phyloP scores from a whole-genome alignment of 2,888 invertebrate species.

The Vesta saturnalis region DNA sequence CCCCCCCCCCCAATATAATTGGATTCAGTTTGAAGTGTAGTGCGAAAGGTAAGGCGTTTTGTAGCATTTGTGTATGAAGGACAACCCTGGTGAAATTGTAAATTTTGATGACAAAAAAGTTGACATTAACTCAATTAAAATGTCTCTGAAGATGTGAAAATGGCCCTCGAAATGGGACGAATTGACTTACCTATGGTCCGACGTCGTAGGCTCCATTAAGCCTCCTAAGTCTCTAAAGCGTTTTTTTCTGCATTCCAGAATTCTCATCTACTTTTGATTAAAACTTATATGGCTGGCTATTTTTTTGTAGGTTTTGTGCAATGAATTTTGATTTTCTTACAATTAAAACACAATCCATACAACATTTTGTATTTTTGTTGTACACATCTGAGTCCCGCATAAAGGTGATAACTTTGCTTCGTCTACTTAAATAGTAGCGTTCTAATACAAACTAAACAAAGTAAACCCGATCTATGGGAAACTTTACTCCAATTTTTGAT shows the following conservation, averaged over 20 bases:
- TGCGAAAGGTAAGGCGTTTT: neutral
- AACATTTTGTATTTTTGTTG: no score
- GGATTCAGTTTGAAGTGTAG: neutral
- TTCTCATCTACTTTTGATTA: neutral
- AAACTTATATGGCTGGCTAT: no score
- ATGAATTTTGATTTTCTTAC: neutral
- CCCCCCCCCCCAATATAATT: neutral
- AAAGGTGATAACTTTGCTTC: neutral
- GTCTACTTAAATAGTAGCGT: no score
- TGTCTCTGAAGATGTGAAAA: neutral
- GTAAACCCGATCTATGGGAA: neutral
- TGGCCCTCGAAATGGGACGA: neutral
- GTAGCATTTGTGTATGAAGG: neutral
- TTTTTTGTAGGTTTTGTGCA: neutral
- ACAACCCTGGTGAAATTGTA: neutral
- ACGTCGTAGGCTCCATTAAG: no score
- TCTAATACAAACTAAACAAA: neutral
- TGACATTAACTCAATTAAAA: neutral
- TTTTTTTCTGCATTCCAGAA: neutral
- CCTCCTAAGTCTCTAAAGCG: neutral
- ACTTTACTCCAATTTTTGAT: neutral
- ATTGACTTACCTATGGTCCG: no score
- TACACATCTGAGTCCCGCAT: neutral
- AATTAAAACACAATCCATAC: neutral
- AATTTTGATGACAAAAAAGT: no score